These are phyloP conservation scores for Mionectes olivaceus DNA, from an alignment of 2,797 vertebrate genomes.

Conservation along the genomic window DNA sequence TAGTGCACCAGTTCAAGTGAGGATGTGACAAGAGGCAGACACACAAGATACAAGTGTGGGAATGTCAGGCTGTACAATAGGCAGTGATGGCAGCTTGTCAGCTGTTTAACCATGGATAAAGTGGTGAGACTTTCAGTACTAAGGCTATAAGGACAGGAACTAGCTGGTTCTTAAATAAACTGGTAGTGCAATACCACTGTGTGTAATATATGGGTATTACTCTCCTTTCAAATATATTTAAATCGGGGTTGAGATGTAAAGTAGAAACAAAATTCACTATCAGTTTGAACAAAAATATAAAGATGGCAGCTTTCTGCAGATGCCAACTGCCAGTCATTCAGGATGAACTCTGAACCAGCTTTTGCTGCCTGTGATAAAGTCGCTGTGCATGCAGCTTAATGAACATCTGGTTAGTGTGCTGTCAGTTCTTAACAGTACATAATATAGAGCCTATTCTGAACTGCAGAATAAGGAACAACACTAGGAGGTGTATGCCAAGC, in stretches of 20 bases:
- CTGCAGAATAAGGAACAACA: slow-evolving; percentile 24
- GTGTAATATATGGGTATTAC: neutral
- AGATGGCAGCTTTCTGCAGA: neutral
- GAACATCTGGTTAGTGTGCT: neutral
- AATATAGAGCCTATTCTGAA: neutral
- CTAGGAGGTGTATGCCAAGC: slow-evolving; percentile 8
- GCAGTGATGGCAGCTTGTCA: neutral
- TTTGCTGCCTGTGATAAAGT: slow-evolving; percentile 1
- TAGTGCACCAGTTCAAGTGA: neutral
- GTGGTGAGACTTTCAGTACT: neutral
- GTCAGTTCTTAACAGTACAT: neutral
- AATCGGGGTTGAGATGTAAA: slow-evolving; percentile 32
- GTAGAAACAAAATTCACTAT: slow-evolving; percentile 27
- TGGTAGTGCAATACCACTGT: neutral
- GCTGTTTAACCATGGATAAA: neutral
- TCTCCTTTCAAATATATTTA: slow-evolving; percentile 37
- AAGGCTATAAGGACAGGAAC: neutral
- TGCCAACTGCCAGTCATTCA: neutral
- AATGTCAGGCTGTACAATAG: neutral
- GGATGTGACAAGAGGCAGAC: neutral
- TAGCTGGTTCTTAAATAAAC: slow-evolving; percentile 23
- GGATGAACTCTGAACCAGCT: slow-evolving; percentile 11
- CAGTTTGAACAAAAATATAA: neutral
- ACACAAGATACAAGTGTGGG: neutral
- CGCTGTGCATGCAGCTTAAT: neutral